Evolutionary conservation across 2,113 vertebrate genomes (phyloP), one percentile per base, ranked within the genome.

Genomic region (Coregonus clupeaformis): DNA sequence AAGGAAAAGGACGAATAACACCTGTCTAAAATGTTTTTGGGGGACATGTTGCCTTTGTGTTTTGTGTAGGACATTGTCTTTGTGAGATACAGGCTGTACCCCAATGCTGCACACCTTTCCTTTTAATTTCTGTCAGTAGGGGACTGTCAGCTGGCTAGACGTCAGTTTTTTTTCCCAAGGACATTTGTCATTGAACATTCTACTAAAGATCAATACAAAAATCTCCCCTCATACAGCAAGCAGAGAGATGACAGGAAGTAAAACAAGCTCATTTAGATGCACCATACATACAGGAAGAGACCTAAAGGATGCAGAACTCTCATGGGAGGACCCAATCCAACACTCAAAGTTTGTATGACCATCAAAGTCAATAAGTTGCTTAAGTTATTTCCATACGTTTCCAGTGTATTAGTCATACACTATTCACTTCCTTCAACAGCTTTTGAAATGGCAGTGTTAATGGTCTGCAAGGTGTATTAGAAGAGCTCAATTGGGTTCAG

Each of bases 171-270:
- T 80, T 29, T 62, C 47, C 71, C 89, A 91, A 90, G 91, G 89
- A 89, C 87, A 83, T 87, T 89, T 86, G 83, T 87, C 84, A 85
- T 84, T 87, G 80, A 86, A 79, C 70, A 75, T 71, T 79, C 32
- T 30, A 78, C 82, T 80, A 84, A 84, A 79, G 75, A 82, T 81
- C 67, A 71, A 67, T 78, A 70, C 79, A 45, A 42, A 25, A 16
- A 18, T 20, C 64, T 42, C 29, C 30, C 16, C 29, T 67, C 30
- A 32, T 12, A 32, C 63, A 67, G n/a, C 57, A 24, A 60, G 7
- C 57, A 42, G 9, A 60, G 57, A 22, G 16, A 16, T 24, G 57
- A 22, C n/a, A 16, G 49, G 9, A 42, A 42, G 36, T 42, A 12
- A 42, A 42, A 42, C 16, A 52, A 52, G 16, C 16, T 52, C 3